Evolutionary conservation across 1,140 invertebrate genomes (phyloP), one percentile per base, ranked within the genome.

Genomic region (Neodiprion virginianus): DNA sequence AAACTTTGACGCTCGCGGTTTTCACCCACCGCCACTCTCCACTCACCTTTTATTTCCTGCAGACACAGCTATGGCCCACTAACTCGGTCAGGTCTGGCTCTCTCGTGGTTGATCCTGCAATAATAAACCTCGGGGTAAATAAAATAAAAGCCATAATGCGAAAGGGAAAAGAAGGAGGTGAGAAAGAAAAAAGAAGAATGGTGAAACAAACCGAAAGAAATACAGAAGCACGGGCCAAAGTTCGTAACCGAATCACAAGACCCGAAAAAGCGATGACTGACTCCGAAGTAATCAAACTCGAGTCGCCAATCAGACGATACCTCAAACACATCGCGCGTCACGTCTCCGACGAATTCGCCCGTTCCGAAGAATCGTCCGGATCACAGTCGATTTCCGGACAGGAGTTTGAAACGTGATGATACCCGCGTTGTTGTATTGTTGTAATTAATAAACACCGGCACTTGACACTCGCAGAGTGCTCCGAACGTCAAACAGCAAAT

Each of bases 1-100:
- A 61, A 61, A 61, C 53, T 61, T 61, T 61, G 53, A 61, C 53
- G 53, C 53, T 61, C n/a, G 53, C 53, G 53, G 53, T 61, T 61
- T 61, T 61, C n/a, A 61, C 53, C 53, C 11, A 61, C 53, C 53
- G 5, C n/a, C 8, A 12, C 53, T 61, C n/a, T 61, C n/a, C 53
- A 12, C 53, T 61, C 53, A 12, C 53, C n/a, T 40, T 40, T 40
- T 40, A 40, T 40, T 40, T 40, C 28, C 28, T 40, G 28, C 28
- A 40, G 28, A 40, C 28, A 40, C 28, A 61, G 53, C 53, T 11
- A 61, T n/a, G n/a, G n/a, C 53, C n/a, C n/a, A n/a, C 53, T 61
- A 61, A 61, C 53, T 61, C 53, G 53, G 53, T 61, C 53, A 11
- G 53, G 11, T n/a, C 53, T n/a, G 53, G n/a, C 53, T 40, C 28